Conservation (phyloP, 2,797 vertebrate genomes). For the Arremon aurantiirostris region DNA sequence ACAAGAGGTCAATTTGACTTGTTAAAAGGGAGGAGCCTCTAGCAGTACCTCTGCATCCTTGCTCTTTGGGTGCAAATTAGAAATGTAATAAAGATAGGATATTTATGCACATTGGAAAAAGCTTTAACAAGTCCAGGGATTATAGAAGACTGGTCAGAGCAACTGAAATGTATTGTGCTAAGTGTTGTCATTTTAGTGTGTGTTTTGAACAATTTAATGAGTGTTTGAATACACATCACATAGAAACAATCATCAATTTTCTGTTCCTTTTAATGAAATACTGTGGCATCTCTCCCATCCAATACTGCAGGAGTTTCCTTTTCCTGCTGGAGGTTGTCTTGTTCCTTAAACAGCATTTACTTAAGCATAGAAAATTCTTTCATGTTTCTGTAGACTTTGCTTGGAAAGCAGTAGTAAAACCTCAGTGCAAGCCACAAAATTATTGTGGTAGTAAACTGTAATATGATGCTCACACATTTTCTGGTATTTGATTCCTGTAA, state of each 20-base stretch:
- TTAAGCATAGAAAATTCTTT: neutral
- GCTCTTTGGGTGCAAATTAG: neutral
- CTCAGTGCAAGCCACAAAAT: neutral
- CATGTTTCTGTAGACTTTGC: neutral
- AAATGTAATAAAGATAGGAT: neutral
- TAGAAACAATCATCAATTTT: neutral
- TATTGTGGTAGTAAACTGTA: neutral
- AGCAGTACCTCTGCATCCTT: neutral
- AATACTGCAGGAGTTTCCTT: neutral
- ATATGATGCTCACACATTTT: neutral
- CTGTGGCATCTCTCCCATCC: neutral
- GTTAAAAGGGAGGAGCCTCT: neutral
- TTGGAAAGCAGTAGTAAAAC: conserved; percentile 10
- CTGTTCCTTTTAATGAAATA: neutral
- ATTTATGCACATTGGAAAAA: neutral
- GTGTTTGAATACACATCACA: neutral
- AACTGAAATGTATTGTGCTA: neutral
- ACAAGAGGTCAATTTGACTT: neutral
- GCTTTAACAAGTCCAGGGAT: neutral
- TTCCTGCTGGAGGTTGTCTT: neutral
- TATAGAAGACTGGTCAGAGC: neutral
- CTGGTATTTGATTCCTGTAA: conserved; percentile 6
- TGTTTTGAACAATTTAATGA: neutral
- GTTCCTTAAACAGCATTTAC: neutral
- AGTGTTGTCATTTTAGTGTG: neutral